A percentile compares a stretch with the other conserved stretches of the same genome.
Evolutionary conservation across 2,113 vertebrate species (phyloP).

Genomic region (Cathartes aura): DNA sequence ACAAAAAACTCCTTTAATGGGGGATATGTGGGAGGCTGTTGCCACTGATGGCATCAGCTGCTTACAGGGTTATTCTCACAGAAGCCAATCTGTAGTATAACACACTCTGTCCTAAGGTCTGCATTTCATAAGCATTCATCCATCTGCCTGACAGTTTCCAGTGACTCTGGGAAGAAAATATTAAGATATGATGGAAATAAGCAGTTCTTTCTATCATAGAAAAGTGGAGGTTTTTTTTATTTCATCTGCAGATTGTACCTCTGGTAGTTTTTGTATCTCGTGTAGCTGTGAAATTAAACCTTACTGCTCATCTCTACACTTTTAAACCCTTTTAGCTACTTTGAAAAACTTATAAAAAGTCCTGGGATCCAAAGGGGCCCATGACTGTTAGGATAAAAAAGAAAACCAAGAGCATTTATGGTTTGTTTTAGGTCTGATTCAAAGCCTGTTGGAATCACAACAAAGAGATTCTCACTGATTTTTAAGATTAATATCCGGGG

Average conservation of each 20-base stretch:
- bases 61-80: constrained; percentile 45
- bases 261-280: not conserved
- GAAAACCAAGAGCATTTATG: not conserved
- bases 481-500: not conserved
- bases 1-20: not conserved
- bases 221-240: not conserved
- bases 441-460: constrained; percentile 35
- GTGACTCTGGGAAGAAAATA: not conserved
- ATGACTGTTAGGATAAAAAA: not conserved
- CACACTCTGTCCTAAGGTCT: constrained; percentile 30
- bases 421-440: not conserved
- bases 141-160: constrained; percentile 53
- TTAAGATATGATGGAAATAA: constrained; percentile 31
- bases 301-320: not conserved
- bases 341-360: constrained; percentile 16
- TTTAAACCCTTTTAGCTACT: not conserved
- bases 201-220: not conserved
- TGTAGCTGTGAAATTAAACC: not conserved
- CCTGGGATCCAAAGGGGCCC: not conserved
- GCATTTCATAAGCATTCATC: constrained; percentile 15
- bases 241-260: not conserved
- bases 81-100: constrained; percentile 30
- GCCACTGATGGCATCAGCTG: not conserved
- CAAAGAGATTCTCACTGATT: constrained; percentile 4
- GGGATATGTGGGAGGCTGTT: constrained; percentile 13